These are phyloP conservation scores for Ormyrus rosae DNA, from an alignment of 2,888 invertebrate species.

Conservation along the genomic window DNA sequence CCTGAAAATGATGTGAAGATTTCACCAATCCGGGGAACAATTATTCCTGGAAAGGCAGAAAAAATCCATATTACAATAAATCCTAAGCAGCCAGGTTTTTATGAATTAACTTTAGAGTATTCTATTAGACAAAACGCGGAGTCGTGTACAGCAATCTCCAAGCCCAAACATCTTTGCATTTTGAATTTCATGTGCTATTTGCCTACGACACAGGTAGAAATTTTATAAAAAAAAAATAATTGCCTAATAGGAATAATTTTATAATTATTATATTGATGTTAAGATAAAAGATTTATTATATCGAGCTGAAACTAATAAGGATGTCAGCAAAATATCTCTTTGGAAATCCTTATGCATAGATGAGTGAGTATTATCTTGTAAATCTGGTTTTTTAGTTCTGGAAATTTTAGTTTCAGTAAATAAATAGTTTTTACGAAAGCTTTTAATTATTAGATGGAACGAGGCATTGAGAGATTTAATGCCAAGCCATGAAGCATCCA, in stretches of 20 bases:
- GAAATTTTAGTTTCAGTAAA: neutral
- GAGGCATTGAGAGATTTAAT: slow-evolving; percentile 28
- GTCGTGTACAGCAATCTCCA: slow-evolving; percentile 55
- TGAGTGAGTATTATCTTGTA: slow-evolving; percentile 65
- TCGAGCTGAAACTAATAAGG: slow-evolving; percentile 60
- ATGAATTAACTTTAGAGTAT: slow-evolving; percentile 70
- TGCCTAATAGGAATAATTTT: neutral
- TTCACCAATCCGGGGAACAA: slow-evolving; percentile 62
- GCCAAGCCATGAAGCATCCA: slow-evolving; percentile 30
- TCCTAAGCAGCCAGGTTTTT: slow-evolving; percentile 67
- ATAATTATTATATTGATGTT: slow-evolving; percentile 49
- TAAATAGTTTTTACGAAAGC: neutral
- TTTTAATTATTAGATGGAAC: slow-evolving; percentile 45
- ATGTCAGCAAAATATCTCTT: slow-evolving; percentile 70
- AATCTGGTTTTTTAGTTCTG: too few relatives aligned
- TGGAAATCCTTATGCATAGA: slow-evolving; percentile 74
- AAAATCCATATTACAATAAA: slow-evolving; percentile 67
- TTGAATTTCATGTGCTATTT: slow-evolving; percentile 69
- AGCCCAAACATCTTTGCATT: slow-evolving; percentile 61
- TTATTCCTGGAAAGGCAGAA: slow-evolving; percentile 66
- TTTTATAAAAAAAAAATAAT: neutral
- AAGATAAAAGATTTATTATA: slow-evolving; percentile 72
- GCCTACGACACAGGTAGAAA: slow-evolving; percentile 70
- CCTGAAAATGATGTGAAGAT: slow-evolving; percentile 61
- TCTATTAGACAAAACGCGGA: slow-evolving; percentile 64